These are phyloP conservation scores for Periphyllus acericola DNA, from an alignment of 2,888 invertebrate genomes.

Conservation along the genomic window DNA sequence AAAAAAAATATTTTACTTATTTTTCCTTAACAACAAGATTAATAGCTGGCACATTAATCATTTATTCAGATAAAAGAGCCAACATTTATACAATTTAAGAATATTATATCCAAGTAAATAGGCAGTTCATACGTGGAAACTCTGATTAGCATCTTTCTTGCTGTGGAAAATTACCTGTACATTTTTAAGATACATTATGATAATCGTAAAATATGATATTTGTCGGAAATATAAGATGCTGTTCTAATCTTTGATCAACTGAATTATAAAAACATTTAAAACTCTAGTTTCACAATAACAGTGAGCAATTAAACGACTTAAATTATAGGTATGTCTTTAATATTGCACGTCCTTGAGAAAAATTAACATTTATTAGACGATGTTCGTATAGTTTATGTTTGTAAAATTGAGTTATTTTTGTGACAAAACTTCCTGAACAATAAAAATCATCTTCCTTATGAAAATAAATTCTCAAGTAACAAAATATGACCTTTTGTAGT, in stretches of 20 bases:
- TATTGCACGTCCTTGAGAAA: slow-evolving; percentile 45
- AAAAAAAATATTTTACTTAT: not conserved
- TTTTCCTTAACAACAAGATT: not conserved
- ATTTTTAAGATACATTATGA: not conserved
- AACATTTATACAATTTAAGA: not conserved
- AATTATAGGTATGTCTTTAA: slow-evolving; percentile 27
- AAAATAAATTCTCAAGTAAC: not conserved
- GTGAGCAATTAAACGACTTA: slow-evolving; percentile 11
- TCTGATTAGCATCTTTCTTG: not conserved
- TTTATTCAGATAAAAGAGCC: not conserved
- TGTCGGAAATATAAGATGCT: not conserved
- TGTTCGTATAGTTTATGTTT: not conserved
- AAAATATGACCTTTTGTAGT: not conserved
- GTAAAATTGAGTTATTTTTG: not conserved
- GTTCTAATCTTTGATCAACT: not conserved
- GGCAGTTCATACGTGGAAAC: no score
- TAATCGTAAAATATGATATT: slow-evolving; percentile 19
- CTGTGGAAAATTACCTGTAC: not conserved
- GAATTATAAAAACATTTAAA: not conserved
- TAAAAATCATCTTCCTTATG: slow-evolving; percentile 24
- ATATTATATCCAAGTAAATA: not conserved
- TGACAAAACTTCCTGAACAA: slow-evolving; percentile 48
- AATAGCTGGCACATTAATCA: not conserved
- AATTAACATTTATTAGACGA: slow-evolving; percentile 43
- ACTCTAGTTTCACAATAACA: slow-evolving; percentile 4